These are phyloP conservation scores for Candidula unifasciata DNA, from an alignment of 2,888 invertebrate species.

Conservation along the genomic window DNA sequence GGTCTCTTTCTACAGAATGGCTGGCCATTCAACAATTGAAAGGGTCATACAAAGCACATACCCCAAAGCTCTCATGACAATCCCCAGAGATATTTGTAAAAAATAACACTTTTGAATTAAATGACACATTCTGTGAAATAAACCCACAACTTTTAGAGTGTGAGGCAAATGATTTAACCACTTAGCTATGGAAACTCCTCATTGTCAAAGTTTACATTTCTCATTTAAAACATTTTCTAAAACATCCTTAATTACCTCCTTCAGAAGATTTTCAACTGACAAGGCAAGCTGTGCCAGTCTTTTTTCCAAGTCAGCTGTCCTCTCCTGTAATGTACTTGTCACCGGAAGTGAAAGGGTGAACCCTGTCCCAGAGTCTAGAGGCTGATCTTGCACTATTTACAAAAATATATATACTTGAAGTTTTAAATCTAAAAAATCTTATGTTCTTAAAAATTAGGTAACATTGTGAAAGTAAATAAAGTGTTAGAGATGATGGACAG, in stretches of 20 bases:
- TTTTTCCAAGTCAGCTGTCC: constrained; percentile 62
- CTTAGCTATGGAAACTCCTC: no score
- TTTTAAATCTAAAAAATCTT: neutral
- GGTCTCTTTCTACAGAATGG: no score
- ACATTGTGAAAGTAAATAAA: no score
- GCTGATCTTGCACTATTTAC: constrained; percentile 35
- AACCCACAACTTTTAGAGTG: no score
- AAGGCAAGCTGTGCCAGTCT: constrained; percentile 62
- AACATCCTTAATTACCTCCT: constrained; percentile 56
- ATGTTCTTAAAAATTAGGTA: neutral
- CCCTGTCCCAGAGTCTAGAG: neutral
- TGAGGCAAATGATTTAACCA: no score
- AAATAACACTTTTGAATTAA: no score
- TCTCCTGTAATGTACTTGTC: constrained; percentile 51
- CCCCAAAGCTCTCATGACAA: no score
- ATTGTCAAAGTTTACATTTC: neutral
- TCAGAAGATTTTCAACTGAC: constrained; percentile 61
- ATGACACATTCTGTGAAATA: no score
- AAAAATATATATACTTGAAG: neutral
- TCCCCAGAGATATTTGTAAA: no score
- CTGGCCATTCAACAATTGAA: no score
- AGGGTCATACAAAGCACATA: no score
- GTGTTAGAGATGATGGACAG: no score
- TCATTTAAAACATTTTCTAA: neutral
- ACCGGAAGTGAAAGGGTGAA: constrained; percentile 18